These are phyloP conservation scores for Sardina pilchardus DNA, from an alignment of 2,113 vertebrate species.

Conservation along the genomic window DNA sequence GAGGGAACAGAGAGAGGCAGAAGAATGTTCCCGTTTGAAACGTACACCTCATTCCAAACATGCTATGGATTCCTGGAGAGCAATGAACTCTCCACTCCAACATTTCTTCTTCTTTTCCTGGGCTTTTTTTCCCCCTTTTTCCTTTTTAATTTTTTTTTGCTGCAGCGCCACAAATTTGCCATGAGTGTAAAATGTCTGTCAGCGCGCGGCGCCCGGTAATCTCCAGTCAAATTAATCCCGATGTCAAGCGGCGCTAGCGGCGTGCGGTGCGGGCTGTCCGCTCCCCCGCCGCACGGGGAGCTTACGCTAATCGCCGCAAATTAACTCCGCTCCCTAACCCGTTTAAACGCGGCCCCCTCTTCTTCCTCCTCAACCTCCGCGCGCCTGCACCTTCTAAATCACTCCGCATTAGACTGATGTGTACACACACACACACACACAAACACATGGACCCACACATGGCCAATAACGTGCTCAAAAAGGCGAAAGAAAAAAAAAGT, in stretches of 20 bases:
- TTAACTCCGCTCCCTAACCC: conserved; percentile 27
- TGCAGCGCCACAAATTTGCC: conserved; percentile 1
- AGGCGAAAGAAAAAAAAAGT: not conserved
- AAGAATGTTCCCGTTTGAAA: not conserved
- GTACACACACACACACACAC: not conserved
- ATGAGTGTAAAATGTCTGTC: conserved; percentile 26
- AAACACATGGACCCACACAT: not conserved
- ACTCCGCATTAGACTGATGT: not conserved
- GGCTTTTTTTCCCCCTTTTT: not conserved
- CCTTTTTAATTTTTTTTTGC: not conserved
- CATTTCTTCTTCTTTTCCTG: not conserved
- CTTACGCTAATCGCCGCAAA: conserved; percentile 30
- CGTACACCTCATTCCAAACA: not conserved
- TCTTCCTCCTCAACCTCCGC: not conserved
- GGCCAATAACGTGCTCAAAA: not conserved
- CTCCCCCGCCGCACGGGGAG: not conserved
- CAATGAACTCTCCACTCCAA: conserved; percentile 7
- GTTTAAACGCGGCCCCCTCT: conserved; percentile 17
- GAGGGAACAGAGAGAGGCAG: not conserved
- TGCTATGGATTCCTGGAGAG: conserved; percentile 1
- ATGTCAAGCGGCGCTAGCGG: conserved; percentile 20
- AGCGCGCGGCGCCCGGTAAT: conserved; percentile 20
- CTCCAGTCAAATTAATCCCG: conserved; percentile 29
- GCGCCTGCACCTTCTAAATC: conserved; percentile 5
- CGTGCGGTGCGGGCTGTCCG: not conserved